Base-by-base conservation (phyloP, 2,888 invertebrate species). In the Drosophila lutescens region DNA sequence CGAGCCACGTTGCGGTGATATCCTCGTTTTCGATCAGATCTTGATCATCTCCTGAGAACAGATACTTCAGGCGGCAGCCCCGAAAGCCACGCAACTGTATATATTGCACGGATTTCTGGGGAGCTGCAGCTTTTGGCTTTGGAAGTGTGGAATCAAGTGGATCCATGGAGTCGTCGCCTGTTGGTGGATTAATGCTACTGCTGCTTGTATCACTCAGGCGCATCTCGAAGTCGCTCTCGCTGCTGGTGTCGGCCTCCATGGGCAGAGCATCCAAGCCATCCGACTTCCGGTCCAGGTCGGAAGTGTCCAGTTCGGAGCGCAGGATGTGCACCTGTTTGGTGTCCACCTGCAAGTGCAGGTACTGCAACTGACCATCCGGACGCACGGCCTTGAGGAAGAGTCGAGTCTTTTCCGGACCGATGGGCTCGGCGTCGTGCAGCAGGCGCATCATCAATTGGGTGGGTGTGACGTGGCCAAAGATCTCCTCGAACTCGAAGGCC, bases 361-460 rank as follows among this genome's bases (percentile, higher is more conserved):
- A 68, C 5, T 75, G 71, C 44, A 74, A 12, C 43, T 79, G 82
- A 0, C 80, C 82, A 46, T 79, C 77, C 9, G 74, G 62, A 3
- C 72, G 72, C 32, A 74, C 26, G 7, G 79, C 23, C 55, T 66
- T 76, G 23, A 81, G 53, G 3, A 74, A 66, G 0, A 81, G 26
- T 0, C 77, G 71, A 1, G 67, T 51, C 23, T 55, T 61, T 0
- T 76, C 57, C 23, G 20, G 17, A 23, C 32, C 61, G 0, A 59
- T 36, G 20, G 70, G 70, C 10, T 72, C 56, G 12, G 60, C 60
- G 17, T 79, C 47, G 7, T 72, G 60, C 32, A 79, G 8, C 32
- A 79, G 41, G 7, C 79, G 79, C n/a, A 79, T 41, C 79, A 79
- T 69, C 1, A 82, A 13, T n/a, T 79, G 82, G 2, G 80, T 36